Conservation (phyloP, 1,140 invertebrate genomes). For the Callitettix versicolor region DNA sequence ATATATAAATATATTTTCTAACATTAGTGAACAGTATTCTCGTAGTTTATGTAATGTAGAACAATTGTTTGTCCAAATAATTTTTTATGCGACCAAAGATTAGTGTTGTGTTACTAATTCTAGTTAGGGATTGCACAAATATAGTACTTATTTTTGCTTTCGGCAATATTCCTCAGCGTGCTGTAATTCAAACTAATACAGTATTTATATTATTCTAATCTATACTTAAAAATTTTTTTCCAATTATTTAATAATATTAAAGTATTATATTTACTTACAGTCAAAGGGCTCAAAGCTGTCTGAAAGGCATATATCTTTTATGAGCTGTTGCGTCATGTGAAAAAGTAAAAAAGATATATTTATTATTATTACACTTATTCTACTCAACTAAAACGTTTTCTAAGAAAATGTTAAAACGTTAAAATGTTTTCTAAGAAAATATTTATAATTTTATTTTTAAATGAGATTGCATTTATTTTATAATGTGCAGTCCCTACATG, state of each 20-base stretch:
- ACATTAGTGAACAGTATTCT: slow-evolving; percentile 6
- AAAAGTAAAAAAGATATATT: no score
- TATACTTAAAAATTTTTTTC: neutral
- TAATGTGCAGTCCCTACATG: neutral
- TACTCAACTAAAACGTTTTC: no score
- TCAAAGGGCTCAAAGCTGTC: neutral
- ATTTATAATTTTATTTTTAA: neutral
- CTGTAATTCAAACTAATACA: neutral
- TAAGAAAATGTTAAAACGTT: no score
- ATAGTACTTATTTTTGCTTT: neutral
- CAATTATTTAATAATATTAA: neutral
- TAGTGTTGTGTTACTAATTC: slow-evolving; percentile 7
- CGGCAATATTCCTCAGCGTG: neutral
- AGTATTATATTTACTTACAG: neutral
- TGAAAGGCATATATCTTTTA: no score
- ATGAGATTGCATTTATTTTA: neutral
- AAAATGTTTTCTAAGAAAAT: neutral
- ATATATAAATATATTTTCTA: slow-evolving; percentile 5
- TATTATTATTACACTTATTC: no score
- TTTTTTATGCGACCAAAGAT: slow-evolving; percentile 12
- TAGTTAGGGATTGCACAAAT: neutral
- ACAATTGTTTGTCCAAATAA: slow-evolving; percentile 1
- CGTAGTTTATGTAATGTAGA: neutral
- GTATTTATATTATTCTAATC: neutral
- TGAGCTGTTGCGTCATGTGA: no score